Percentiles rank a stretch among this genome's conserved stretches.
phyloP scores from a whole-genome alignment of 2,888 invertebrate genomes.

The Diogma glabrata region DNA sequence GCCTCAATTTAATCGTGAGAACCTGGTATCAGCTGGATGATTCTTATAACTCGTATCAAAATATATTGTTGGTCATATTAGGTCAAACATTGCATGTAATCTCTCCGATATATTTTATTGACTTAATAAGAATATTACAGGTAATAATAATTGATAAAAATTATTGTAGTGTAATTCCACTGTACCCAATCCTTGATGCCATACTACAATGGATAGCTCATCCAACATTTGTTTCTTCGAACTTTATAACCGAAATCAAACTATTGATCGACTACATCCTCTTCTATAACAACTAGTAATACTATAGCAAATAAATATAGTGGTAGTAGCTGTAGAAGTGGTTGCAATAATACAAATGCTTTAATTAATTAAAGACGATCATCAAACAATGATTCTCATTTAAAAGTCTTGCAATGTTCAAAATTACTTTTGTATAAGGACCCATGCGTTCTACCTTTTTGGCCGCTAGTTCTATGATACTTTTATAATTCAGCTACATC shows the following conservation, averaged over 20 bases:
- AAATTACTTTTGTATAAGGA: too few relatives aligned
- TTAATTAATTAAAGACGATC: too few relatives aligned
- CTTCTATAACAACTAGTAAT: too few relatives aligned
- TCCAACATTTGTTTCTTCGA: conserved; percentile 48
- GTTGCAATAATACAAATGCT: too few relatives aligned
- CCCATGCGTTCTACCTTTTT: too few relatives aligned
- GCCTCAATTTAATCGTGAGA: conserved; percentile 24
- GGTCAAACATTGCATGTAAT: conserved; percentile 46
- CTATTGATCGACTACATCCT: conserved; percentile 12
- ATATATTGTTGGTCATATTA: conserved; percentile 40
- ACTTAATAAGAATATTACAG: conserved; percentile 38
- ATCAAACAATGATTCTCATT: too few relatives aligned
- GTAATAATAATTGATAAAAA: conserved; percentile 42
- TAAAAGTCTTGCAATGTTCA: too few relatives aligned
- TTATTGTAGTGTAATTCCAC: conserved; percentile 41
- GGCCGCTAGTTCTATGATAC: too few relatives aligned
- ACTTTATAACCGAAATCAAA: conserved; percentile 31
- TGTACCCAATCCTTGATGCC: conserved; percentile 46
- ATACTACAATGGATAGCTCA: conserved; percentile 58
- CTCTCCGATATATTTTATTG: conserved; percentile 48
- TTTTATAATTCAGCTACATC: too few relatives aligned
- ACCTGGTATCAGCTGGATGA: conserved; percentile 27
- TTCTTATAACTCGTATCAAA: conserved; percentile 24
- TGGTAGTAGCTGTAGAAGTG: too few relatives aligned
- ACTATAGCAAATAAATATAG: too few relatives aligned